Evolutionary conservation across 2,888 invertebrate genomes (phyloP), one percentile per base, ranked within the genome.

Genomic region (Troides aeacus): DNA sequence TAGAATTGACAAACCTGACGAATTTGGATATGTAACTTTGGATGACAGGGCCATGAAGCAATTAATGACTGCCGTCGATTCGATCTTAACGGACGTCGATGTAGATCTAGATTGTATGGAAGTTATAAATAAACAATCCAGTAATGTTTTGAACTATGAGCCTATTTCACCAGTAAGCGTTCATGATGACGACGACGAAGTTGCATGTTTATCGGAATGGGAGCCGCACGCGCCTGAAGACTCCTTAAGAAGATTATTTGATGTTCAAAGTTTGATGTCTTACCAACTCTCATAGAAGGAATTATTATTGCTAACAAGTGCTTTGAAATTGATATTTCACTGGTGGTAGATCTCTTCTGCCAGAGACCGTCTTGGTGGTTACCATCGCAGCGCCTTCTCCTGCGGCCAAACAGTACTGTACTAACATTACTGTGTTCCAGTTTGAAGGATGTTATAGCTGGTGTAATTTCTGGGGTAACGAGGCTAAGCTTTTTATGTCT

Each of bases 101-200:
- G 39, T 74, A 21, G 24, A 64, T 57, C 53, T 30, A 23, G 17
- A 17, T 24, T 18, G 12, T n/a, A 56, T 6, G n/a, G 63, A 70
- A 60, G 24, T 30, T 21, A 70, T 24, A 12, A 56, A 73, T 18
- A 61, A 71, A 21, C 67, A 42, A 21, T 66, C 64, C 76, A 77
- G 0, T 57, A 69, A 62, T 30, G 62, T 56, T 30, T 72, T 70
- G 61, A 72, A 80, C 12, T 87, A 87, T 69, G 88, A 89, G 73
- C 86, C 87, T 0, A 82, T 88, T 70, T 88, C 87, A 21, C 87
- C 89, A n/a, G 84, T 81, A 18, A 82, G 81, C 63, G 64, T 73
- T 42, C 73, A 73, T 56, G 79, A 80, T 65, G 70, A 73, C 42
- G 57, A 63, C 17, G 66, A 64, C 42, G 67, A 71, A 24, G 62